Percentiles rank a stretch among this genome's conserved stretches.
phyloP scores from a whole-genome alignment of 2,113 vertebrate species.

The Silurus asotus region DNA sequence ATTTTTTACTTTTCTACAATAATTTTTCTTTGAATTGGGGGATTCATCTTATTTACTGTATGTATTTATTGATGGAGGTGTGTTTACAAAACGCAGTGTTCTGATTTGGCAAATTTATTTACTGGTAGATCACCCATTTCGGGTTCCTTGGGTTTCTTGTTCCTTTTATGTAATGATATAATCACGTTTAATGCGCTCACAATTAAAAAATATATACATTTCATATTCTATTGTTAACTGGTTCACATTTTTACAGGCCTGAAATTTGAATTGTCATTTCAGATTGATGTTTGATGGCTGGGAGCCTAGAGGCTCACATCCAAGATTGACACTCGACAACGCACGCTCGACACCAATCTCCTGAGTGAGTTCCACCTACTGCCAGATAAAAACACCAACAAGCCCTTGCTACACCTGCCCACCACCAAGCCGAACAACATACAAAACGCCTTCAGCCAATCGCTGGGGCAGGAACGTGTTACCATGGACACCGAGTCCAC shows the following conservation, averaged over 20 bases:
- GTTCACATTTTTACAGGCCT: not conserved
- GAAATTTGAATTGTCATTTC: slow-evolving; percentile 8
- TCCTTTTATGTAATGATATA: not conserved
- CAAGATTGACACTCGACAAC: slow-evolving; percentile 63
- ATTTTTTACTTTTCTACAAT: not conserved
- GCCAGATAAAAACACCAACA: slow-evolving; percentile 54
- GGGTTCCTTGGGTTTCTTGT: not conserved
- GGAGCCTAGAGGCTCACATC: slow-evolving; percentile 32
- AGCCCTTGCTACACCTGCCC: slow-evolving; percentile 42
- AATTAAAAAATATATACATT: not conserved
- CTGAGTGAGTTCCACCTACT: slow-evolving; percentile 57
- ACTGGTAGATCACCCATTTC: not conserved
- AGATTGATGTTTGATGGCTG: slow-evolving; percentile 68
- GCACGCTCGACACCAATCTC: slow-evolving; percentile 57
- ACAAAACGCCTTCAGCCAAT: slow-evolving; percentile 49
- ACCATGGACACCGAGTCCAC: slow-evolving; percentile 96
- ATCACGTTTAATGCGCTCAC: not conserved
- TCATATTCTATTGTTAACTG: not conserved
- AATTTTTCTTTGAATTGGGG: not conserved
- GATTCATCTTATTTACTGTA: not conserved
- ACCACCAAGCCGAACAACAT: slow-evolving; percentile 48
- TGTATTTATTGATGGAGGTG: not conserved
- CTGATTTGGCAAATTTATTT: not conserved
- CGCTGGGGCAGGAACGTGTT: slow-evolving; percentile 58
- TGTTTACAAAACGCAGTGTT: not conserved